Percentiles rank a stretch among this genome's conserved stretches.
phyloP scores from a whole-genome alignment of 2,797 vertebrate genomes.

The Acomys russatus region DNA sequence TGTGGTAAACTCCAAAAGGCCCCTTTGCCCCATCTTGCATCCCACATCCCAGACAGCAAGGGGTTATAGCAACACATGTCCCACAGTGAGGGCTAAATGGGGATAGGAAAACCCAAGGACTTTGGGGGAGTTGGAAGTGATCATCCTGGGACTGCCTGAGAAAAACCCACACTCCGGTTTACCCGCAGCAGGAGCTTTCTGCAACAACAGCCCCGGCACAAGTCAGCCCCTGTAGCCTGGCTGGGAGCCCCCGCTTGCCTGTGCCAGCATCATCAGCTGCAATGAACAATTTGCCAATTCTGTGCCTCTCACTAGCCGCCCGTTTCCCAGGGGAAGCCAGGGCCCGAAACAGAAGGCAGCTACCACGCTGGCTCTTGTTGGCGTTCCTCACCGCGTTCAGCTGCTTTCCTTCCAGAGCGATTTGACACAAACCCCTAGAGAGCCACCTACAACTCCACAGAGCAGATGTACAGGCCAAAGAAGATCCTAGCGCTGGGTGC shows the following conservation, averaged over 20 bases:
- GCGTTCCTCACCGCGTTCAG: not conserved
- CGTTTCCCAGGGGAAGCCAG: slow-evolving; percentile 4
- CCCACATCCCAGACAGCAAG: too few species aligned
- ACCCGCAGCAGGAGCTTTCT: not conserved
- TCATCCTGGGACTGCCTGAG: not conserved
- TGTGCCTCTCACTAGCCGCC: not conserved
- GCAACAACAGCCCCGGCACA: not conserved
- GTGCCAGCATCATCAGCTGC: not conserved
- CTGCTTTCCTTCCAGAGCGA: not conserved
- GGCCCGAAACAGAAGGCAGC: not conserved
- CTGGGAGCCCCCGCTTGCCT: rapidly evolving
- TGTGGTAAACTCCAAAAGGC: not conserved
- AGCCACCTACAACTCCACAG: not conserved
- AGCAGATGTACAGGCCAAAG: not conserved
- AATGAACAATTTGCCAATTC: not conserved
- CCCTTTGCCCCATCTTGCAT: rapidly evolving
- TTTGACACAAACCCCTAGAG: not conserved
- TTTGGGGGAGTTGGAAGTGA: not conserved
- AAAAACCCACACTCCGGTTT: not conserved
- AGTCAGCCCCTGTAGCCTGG: not conserved
- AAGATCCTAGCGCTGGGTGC: rapidly evolving
- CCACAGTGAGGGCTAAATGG: not conserved
- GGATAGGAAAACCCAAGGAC: rapidly evolving
- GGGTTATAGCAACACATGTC: not conserved
- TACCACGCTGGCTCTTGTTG: not conserved